These are phyloP conservation scores for Columba janthina DNA, from an alignment of 2,113 vertebrate species.

Conservation along the genomic window DNA sequence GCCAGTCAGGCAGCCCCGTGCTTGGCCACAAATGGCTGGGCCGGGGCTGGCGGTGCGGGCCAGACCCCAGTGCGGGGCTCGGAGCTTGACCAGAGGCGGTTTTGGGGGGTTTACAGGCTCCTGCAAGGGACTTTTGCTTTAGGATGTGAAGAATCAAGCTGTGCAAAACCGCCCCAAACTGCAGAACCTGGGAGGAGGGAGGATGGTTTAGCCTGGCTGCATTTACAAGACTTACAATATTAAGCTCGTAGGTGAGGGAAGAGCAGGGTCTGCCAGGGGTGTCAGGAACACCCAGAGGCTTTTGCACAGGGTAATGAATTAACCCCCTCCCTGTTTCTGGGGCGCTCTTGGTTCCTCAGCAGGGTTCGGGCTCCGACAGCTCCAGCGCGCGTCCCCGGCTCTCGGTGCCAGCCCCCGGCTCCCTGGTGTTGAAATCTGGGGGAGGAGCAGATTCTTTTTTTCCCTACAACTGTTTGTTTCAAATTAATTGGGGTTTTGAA, in stretches of 20 bases:
- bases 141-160: background rate
- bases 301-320: background rate
- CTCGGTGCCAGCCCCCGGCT: background rate
- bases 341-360: background rate
- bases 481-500: background rate
- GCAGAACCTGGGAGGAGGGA: background rate
- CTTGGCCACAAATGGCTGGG: background rate
- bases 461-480: background rate
- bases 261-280: background rate
- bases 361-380: background rate
- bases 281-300: background rate
- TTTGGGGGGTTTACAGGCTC: background rate
- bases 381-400: background rate
- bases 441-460: background rate
- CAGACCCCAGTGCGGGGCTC: background rate
- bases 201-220: background rate
- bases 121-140: background rate
- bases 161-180: background rate
- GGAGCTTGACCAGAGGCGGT: accelerated
- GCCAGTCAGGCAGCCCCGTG: accelerated
- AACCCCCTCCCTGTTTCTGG: background rate
- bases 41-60: background rate
- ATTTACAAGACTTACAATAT: accelerated
- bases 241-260: background rate
- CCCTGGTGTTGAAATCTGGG: background rate